These are phyloP conservation scores for Drosophila austrosaltans DNA, from an alignment of 2,888 invertebrate species.

Conservation along the genomic window DNA sequence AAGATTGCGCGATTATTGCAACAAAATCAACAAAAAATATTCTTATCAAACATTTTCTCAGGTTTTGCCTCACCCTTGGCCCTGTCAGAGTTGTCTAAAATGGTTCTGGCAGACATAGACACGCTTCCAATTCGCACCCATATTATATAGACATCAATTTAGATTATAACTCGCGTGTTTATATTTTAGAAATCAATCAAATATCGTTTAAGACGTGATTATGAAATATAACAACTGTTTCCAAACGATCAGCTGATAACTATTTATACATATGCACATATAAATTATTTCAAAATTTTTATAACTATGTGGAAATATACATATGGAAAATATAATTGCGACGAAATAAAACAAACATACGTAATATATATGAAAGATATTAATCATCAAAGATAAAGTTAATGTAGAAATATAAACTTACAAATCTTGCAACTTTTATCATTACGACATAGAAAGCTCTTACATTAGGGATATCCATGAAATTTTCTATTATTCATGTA, in stretches of 20 bases:
- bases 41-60: conserved; percentile 52
- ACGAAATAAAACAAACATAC: background rate
- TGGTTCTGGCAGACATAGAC: conserved; percentile 26
- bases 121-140: conserved; percentile 35
- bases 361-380: too few species aligned
- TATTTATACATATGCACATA: background rate
- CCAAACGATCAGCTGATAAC: conserved; percentile 2
- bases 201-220: conserved; percentile 23
- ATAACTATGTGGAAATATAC: background rate
- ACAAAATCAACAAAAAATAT: conserved; percentile 20
- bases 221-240: background rate
- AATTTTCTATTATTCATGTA: too few species aligned
- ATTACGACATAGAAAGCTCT: too few species aligned
- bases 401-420: too few species aligned
- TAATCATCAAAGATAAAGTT: too few species aligned
- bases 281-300: background rate
- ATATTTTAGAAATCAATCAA: conserved; percentile 58
- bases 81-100: conserved; percentile 46
- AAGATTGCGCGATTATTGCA: conserved; percentile 52
- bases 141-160: conserved; percentile 13
- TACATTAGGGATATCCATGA: too few species aligned
- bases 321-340: background rate
- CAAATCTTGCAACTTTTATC: too few species aligned
- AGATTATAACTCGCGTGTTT: conserved; percentile 68
- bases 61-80: conserved; percentile 57